These are phyloP conservation scores for Lasioglossum calceatum DNA, from an alignment of 2,888 invertebrate species.

Conservation along the genomic window DNA sequence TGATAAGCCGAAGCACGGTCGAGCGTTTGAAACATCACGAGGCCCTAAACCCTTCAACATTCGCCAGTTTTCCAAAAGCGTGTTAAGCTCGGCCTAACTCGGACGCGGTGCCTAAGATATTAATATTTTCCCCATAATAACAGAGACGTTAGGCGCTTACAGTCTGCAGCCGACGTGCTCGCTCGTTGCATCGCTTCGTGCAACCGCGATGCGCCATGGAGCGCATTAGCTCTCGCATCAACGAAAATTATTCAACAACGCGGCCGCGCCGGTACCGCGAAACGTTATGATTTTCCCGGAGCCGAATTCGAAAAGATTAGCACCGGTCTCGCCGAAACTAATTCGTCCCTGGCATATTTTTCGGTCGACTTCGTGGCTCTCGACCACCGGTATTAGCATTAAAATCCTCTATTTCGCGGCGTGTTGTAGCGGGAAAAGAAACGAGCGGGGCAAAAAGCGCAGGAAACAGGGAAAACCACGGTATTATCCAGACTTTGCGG, in stretches of 20 bases:
- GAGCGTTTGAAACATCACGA: neutral
- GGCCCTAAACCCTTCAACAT: neutral
- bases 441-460: neutral
- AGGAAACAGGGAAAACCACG: conserved; percentile 23
- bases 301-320: conserved; percentile 25
- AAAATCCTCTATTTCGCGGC: conserved; percentile 49
- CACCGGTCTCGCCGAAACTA: conserved; percentile 4
- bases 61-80: neutral
- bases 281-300: conserved; percentile 3
- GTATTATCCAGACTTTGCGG: conserved; percentile 49
- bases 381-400: conserved; percentile 33
- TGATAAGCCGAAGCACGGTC: neutral
- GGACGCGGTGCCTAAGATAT: neutral
- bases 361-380: conserved; percentile 10
- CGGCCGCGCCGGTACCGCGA: neutral
- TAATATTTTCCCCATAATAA: conserved; percentile 2
- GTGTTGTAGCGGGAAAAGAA: neutral
- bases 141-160: neutral
- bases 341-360: conserved; percentile 44
- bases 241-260: conserved; percentile 22
- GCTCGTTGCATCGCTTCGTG: conserved; percentile 10
- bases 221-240: neutral
- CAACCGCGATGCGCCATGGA: conserved; percentile 24
- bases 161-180: neutral
- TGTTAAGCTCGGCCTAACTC: neutral